Evolutionary conservation across 2,797 vertebrate genomes (phyloP).

Genomic region (Cossypha niveicapilla): DNA sequence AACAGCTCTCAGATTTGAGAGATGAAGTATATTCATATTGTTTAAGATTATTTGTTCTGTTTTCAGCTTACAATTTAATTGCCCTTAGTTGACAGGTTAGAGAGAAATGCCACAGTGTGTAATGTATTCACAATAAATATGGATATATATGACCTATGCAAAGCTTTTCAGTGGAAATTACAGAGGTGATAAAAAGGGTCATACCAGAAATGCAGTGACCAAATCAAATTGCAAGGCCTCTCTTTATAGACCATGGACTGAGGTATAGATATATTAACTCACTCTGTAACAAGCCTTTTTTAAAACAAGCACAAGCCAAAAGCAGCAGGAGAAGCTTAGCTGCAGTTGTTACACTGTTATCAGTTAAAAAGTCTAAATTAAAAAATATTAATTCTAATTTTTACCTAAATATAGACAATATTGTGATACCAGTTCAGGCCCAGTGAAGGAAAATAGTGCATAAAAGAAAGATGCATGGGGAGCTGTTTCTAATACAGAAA

Average conservation of each 20-base stretch:
- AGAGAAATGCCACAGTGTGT: background rate
- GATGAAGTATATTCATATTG: background rate
- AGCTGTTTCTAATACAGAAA: background rate
- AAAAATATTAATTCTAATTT: conserved; percentile 19
- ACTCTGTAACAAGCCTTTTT: background rate
- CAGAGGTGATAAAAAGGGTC: conserved; percentile 43
- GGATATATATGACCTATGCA: background rate
- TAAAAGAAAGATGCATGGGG: background rate
- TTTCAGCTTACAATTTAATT: background rate
- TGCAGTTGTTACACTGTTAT: background rate
- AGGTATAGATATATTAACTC: background rate
- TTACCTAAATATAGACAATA: background rate
- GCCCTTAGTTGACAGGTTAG: background rate
- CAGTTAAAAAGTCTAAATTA: conserved; percentile 10
- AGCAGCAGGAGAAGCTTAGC: background rate
- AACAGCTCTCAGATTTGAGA: background rate
- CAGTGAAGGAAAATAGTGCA: background rate
- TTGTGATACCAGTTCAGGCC: background rate
- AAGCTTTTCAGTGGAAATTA: conserved; percentile 28
- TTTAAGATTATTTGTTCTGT: background rate
- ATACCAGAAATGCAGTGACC: conserved; percentile 7
- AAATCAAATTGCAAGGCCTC: conserved; percentile 24
- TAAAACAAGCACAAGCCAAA: background rate
- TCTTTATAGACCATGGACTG: background rate
- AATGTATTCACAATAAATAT: background rate